Conservation (phyloP, 2,888 invertebrate species). For the Gryllus longicercus region DNA sequence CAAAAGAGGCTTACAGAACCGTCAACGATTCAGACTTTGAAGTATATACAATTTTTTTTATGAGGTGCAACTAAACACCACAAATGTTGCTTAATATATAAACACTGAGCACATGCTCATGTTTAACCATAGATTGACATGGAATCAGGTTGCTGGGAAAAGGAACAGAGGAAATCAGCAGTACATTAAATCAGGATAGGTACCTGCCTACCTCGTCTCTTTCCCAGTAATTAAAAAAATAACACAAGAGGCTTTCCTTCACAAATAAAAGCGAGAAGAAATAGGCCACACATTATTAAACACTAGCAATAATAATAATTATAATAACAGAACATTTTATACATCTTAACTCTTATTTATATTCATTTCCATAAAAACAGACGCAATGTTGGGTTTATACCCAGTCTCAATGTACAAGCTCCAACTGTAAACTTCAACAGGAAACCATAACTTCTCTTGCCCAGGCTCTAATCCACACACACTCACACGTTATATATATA, state of each 20-base stretch:
- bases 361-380: conserved; percentile 24
- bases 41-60: not conserved
- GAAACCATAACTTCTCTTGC: conserved; percentile 20
- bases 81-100: not conserved
- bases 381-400: conserved; percentile 1
- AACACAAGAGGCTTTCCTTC: conserved; percentile 9
- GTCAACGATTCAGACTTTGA: conserved; percentile 17
- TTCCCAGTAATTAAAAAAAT: conserved; percentile 7
- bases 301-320: conserved; percentile 25
- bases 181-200: conserved; percentile 2
- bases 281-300: conserved; percentile 21
- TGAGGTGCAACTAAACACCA: conserved; percentile 10
- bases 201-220: not conserved
- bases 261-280: conserved; percentile 11
- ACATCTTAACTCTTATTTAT: conserved; percentile 32
- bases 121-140: not conserved
- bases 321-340: conserved; percentile 28
- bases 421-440: conserved; percentile 1
- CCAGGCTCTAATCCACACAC: conserved; percentile 1
- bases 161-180: conserved; percentile 17
- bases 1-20: conserved; percentile 20
- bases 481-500: not conserved
- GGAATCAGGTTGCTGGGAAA: not conserved
- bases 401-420: conserved; percentile 18
- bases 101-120: not conserved